phyloP scores from a whole-genome alignment of 1,140 invertebrate species.

The Platorchestia sp. region DNA sequence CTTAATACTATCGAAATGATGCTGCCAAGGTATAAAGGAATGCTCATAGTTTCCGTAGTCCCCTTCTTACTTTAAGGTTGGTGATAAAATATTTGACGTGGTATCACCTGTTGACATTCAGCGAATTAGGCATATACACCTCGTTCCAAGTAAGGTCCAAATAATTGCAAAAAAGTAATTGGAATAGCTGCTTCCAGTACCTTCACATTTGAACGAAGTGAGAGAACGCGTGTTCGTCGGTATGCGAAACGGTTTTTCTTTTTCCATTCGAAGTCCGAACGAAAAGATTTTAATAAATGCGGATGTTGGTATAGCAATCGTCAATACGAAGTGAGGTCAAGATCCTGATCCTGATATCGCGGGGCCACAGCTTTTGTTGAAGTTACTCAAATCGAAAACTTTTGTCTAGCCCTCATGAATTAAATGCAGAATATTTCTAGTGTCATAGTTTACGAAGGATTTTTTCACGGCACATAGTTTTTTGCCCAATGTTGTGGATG shows the following conservation, averaged over 20 bases:
- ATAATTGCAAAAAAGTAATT: too few species aligned
- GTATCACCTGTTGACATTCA: neutral
- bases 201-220: neutral
- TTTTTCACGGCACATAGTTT: neutral
- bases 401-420: neutral
- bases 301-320: neutral
- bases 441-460: neutral
- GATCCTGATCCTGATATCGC: neutral
- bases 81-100: neutral
- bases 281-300: neutral
- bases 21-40: neutral
- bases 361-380: neutral
- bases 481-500: neutral
- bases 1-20: neutral
- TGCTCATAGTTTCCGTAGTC: neutral
- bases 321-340: neutral
- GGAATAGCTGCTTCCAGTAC: neutral
- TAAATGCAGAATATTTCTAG: neutral
- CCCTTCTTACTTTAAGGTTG: neutral
- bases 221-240: neutral
- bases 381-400: neutral
- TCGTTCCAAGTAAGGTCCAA: neutral
- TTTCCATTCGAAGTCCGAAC: too few species aligned
- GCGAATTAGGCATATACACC: neutral
- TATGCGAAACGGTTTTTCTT: neutral